phyloP scores from a whole-genome alignment of 1,140 invertebrate species.

The Belonocnema kinseyi region DNA sequence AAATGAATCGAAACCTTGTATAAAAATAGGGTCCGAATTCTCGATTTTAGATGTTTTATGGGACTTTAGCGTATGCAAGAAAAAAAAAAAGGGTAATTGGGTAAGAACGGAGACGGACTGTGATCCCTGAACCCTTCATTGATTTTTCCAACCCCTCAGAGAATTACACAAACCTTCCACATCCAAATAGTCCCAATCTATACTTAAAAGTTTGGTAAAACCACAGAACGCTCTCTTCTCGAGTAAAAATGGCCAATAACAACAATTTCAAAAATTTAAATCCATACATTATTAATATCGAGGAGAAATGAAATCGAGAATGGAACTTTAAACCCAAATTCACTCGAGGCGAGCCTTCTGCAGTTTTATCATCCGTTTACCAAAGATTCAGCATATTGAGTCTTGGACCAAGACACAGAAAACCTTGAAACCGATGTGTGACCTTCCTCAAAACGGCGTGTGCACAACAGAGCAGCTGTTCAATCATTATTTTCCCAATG shows the following conservation, averaged over 20 bases:
- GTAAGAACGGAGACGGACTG: too few species aligned
- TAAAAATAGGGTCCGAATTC: too few species aligned
- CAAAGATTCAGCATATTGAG: background rate
- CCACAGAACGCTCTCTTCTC: background rate
- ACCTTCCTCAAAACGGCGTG: background rate
- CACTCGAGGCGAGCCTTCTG: background rate
- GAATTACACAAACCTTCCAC: background rate
- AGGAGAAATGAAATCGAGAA: too few species aligned
- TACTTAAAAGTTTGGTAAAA: conserved; percentile 6
- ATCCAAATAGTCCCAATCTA: conserved; percentile 1
- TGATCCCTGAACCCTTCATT: conserved; percentile 4
- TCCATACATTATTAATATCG: background rate
- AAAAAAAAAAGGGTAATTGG: too few species aligned
- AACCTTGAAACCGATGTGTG: background rate
- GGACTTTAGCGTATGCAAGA: too few species aligned
- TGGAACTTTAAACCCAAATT: background rate
- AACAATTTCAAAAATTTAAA: background rate
- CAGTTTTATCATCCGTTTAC: conserved; percentile 3
- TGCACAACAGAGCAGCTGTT: background rate
- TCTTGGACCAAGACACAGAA: background rate
- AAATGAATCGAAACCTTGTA: too few species aligned
- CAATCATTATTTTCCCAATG: background rate
- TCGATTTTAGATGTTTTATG: too few species aligned
- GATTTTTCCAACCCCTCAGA: conserved; percentile 2
- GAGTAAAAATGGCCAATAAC: background rate